phyloP scores from a whole-genome alignment of 92 coral and sea anemone species.

The Parazoanthus darwini region DNA sequence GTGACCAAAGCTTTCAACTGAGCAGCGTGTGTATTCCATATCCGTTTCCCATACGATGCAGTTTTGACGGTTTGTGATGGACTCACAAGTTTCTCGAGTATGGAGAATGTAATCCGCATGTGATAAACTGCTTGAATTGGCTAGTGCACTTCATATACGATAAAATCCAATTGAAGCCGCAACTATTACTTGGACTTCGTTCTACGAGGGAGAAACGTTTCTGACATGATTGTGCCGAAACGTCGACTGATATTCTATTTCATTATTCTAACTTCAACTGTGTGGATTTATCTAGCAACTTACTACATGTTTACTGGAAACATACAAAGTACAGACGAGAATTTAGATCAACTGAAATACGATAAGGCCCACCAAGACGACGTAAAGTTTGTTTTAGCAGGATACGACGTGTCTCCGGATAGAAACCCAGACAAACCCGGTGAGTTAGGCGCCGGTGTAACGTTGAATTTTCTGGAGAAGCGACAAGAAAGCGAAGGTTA shows the following conservation, averaged over 20 bases:
- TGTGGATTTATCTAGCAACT: conserved; percentile 86
- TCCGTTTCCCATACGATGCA: background rate
- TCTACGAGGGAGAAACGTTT: background rate
- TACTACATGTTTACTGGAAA: conserved; percentile 70
- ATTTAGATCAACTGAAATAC: background rate
- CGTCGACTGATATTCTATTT: conserved; percentile 83
- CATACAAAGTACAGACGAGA: conserved; percentile 29
- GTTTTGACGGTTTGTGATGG: background rate
- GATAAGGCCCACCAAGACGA: conserved; percentile 29
- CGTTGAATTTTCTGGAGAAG: conserved; percentile 87
- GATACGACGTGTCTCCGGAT: conserved; percentile 89
- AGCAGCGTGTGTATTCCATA: background rate
- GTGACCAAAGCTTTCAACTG: background rate
- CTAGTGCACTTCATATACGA: background rate
- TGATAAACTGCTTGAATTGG: background rate
- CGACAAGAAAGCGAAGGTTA: conserved; percentile 90
- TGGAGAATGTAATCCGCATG: conserved; percentile 6
- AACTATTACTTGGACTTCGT: background rate
- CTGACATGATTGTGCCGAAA: conserved; percentile 78
- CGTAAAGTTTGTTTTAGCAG: conserved; percentile 20
- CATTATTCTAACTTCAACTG: conserved; percentile 75
- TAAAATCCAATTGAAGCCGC: background rate
- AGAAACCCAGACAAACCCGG: conserved; percentile 94
- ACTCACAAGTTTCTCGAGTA: background rate
- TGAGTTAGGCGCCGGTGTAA: conserved; percentile 87